Evolutionary conservation across 2,888 invertebrate genomes (phyloP).

Genomic region (Augochlorella aurata): DNA sequence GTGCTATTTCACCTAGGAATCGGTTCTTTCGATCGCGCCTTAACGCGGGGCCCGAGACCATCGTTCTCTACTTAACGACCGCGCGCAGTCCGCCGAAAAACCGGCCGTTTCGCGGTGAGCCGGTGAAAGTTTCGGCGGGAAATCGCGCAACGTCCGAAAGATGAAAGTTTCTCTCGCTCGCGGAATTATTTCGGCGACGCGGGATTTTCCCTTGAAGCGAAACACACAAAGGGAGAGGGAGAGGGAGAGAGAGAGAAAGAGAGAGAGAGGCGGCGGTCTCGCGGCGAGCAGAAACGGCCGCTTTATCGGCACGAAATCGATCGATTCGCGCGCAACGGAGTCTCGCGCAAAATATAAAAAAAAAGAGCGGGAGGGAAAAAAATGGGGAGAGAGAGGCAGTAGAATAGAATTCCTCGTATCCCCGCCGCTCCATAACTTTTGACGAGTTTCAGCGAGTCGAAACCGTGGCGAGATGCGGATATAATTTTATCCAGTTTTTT

Average conservation of each 20-base stretch:
- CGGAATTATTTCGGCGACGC: conserved; percentile 40
- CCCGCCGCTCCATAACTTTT: conserved; percentile 77
- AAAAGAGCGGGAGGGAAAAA: conserved; percentile 39
- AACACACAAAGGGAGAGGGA: background rate
- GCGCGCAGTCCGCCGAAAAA: background rate
- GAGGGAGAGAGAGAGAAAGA: background rate
- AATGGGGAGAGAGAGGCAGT: conserved; percentile 33
- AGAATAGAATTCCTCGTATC: conserved; percentile 68
- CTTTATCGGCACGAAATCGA: conserved; percentile 67
- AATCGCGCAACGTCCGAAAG: background rate
- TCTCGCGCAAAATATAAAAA: conserved; percentile 60
- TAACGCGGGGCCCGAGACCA: conserved; percentile 15
- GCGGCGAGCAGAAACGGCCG: conserved; percentile 60
- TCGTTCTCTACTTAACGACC: too few species aligned
- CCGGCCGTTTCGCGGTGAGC: background rate
- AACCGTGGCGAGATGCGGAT: conserved; percentile 79
- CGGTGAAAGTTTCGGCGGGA: too few species aligned
- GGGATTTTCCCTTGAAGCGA: conserved; percentile 32
- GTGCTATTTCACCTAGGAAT: conserved; percentile 1
- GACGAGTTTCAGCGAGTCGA: conserved; percentile 77
- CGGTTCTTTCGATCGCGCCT: conserved; percentile 28
- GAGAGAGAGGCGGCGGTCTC: conserved; percentile 30
- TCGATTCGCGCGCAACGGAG: conserved; percentile 62
- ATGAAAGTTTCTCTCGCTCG: background rate
- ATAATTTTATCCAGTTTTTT: conserved; percentile 81